phyloP scores from a whole-genome alignment of 2,113 vertebrate genomes.

The Salvelinus alpinus region DNA sequence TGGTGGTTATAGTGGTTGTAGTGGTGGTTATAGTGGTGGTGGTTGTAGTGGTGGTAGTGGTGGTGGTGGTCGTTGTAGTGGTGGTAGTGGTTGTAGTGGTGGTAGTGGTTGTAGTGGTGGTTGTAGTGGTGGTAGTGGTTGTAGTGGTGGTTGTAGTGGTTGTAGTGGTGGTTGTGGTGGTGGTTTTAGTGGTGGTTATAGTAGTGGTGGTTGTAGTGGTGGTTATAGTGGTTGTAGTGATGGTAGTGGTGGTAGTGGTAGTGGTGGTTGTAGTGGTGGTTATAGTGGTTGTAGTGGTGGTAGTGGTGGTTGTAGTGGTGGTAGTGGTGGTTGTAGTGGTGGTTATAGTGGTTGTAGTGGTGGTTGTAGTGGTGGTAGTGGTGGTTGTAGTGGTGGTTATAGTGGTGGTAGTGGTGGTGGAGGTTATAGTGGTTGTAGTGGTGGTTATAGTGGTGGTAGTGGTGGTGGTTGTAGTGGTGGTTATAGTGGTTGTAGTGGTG shows the following conservation, averaged over 20 bases:
- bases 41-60: no score
- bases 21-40: accelerated
- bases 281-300: accelerated
- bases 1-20: accelerated
- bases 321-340: no score
- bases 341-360: no score
- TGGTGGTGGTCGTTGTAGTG: accelerated
- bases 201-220: no score
- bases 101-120: accelerated
- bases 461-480: accelerated
- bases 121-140: accelerated
- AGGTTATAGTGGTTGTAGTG: accelerated
- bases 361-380: accelerated
- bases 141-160: accelerated
- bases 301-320: no score
- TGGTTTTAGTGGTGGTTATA: accelerated
- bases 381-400: accelerated
- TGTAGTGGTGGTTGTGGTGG: accelerated
- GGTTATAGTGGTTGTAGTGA: accelerated
- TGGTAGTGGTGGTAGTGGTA: accelerated
- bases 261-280: no score
- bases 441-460: accelerated
- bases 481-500: accelerated
- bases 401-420: accelerated
- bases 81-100: accelerated